These are phyloP conservation scores for Nowickia ferox DNA, from an alignment of 2,888 invertebrate species.

Conservation along the genomic window DNA sequence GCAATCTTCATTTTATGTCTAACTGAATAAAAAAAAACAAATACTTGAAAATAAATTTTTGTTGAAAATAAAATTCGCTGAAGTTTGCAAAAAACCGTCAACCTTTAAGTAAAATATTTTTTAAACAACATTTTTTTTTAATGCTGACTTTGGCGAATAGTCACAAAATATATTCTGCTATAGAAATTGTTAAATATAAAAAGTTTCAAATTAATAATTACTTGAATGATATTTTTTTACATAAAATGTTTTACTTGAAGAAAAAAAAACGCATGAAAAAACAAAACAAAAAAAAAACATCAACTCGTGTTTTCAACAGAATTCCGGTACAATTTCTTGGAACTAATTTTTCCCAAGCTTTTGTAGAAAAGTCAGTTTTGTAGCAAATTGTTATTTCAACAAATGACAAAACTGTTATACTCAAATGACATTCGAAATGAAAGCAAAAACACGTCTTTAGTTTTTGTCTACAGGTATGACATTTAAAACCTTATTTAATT, in stretches of 20 bases:
- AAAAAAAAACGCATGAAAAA: background rate
- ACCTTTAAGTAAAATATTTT: constrained; percentile 5
- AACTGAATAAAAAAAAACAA: constrained; percentile 45
- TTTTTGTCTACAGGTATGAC: constrained; percentile 47
- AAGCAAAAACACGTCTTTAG: constrained; percentile 13
- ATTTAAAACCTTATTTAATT: constrained; percentile 48
- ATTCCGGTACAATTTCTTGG: constrained; percentile 82
- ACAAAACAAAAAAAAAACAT: constrained; percentile 8
- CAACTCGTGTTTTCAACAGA: constrained; percentile 78
- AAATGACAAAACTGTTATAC: constrained; percentile 43
- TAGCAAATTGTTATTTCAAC: constrained; percentile 30
- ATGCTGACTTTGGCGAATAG: constrained; percentile 62
- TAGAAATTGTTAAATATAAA: constrained; percentile 20
- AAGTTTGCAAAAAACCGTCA: constrained; percentile 49
- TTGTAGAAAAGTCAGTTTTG: constrained; percentile 44
- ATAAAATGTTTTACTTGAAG: constrained; percentile 53
- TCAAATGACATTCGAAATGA: constrained; percentile 40
- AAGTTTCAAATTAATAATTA: constrained; percentile 59
- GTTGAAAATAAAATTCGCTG: constrained; percentile 49
- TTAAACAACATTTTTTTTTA: constrained; percentile 4
- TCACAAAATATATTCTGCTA: constrained; percentile 17
- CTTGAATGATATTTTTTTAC: constrained; percentile 30
- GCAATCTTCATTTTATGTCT: constrained; percentile 13
- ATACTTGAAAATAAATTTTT: background rate
- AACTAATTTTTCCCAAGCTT: constrained; percentile 80